These are phyloP conservation scores for Cromileptes altivelis DNA, from an alignment of 2,113 vertebrate genomes.

Conservation along the genomic window DNA sequence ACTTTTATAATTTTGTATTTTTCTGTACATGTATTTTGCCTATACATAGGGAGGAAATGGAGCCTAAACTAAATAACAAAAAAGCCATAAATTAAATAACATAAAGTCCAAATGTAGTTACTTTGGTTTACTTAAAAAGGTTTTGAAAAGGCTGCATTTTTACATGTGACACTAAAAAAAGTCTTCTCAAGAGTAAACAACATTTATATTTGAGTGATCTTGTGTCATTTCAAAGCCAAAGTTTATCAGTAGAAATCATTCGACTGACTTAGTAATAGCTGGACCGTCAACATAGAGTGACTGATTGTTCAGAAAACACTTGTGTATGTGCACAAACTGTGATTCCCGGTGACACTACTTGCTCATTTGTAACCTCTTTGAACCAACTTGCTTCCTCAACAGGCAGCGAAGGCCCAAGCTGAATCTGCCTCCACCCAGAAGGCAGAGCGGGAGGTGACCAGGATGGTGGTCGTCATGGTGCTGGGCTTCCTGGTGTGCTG, in stretches of 20 bases:
- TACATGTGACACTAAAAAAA: neutral
- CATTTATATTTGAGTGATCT: too few relatives aligned
- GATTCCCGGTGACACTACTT: neutral
- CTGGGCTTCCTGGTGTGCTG: constrained; percentile 83
- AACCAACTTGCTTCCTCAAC: neutral
- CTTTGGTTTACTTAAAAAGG: neutral
- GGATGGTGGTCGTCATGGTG: constrained; percentile 86
- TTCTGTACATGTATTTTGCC: too few relatives aligned
- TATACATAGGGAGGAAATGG: too few relatives aligned
- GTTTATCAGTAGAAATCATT: too few relatives aligned
- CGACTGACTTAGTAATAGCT: too few relatives aligned
- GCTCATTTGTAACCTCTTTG: neutral
- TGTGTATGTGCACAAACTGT: neutral
- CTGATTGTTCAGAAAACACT: neutral
- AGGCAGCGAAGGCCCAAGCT: constrained; percentile 82
- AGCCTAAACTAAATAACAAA: neutral
- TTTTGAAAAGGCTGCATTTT: neutral
- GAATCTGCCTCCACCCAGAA: constrained; percentile 85
- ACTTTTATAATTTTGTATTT: too few relatives aligned
- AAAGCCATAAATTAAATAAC: neutral
- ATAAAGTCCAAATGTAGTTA: neutral
- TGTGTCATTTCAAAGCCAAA: too few relatives aligned
- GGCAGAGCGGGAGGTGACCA: constrained; percentile 84
- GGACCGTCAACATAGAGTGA: neutral
- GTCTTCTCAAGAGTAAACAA: too few relatives aligned